phyloP scores from a whole-genome alignment of 2,113 vertebrate genomes.

The Eudyptes chrysolophus region DNA sequence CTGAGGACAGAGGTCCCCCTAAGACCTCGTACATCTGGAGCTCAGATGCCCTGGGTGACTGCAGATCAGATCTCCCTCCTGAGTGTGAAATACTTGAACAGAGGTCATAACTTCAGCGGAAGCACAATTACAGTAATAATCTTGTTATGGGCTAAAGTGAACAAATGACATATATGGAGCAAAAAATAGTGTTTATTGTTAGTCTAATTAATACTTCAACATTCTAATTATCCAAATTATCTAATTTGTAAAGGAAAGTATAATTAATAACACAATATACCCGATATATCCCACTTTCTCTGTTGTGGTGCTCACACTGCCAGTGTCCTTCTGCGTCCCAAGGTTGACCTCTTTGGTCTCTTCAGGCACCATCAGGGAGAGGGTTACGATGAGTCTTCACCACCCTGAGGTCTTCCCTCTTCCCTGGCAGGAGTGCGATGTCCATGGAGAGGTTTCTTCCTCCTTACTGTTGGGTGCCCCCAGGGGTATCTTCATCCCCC shows the following conservation, averaged over 20 bases:
- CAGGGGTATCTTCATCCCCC: fast-evolving
- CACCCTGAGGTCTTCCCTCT: background rate
- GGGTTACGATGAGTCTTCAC: background rate
- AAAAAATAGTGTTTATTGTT: background rate
- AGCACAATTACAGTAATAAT: background rate
- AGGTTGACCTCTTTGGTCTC: background rate
- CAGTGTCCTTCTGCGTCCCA: background rate
- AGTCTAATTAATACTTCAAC: background rate
- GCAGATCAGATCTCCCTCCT: background rate
- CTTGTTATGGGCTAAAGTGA: background rate
- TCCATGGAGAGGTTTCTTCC: background rate
- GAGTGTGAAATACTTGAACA: background rate
- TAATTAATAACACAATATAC: background rate
- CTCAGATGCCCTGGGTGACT: background rate
- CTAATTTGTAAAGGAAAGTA: background rate
- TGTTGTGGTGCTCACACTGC: background rate
- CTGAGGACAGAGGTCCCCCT: background rate
- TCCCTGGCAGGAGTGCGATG: background rate
- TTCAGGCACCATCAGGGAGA: background rate
- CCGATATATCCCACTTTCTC: background rate
- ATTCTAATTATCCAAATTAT: background rate
- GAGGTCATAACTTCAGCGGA: background rate
- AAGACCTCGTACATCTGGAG: background rate
- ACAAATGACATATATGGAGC: background rate
- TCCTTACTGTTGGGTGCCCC: background rate